These are phyloP conservation scores for Synodontis membranacea DNA, from an alignment of 2,113 vertebrate species.

Conservation along the genomic window DNA sequence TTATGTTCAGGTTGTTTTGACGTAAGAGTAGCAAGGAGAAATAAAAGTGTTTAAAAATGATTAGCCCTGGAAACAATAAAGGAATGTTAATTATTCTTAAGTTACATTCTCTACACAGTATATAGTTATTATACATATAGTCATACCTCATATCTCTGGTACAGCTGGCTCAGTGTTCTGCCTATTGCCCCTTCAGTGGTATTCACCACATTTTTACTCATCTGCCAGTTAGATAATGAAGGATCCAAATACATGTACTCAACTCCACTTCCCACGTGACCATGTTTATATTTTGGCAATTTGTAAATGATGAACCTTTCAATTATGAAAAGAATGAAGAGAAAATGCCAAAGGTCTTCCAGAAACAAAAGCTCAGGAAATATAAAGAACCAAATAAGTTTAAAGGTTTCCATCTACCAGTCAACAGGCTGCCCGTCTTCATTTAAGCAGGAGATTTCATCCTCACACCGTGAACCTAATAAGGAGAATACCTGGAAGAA, in stretches of 20 bases:
- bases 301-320: conserved; percentile 92
- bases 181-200: conserved; percentile 74
- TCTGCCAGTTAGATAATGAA: conserved; percentile 73
- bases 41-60: background rate
- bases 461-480: conserved; percentile 24
- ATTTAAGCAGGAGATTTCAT: conserved; percentile 82
- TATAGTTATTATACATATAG: background rate
- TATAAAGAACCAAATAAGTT: background rate
- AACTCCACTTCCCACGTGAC: conserved; percentile 73
- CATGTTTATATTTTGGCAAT: conserved; percentile 74
- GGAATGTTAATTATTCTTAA: no score
- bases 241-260: conserved; percentile 90
- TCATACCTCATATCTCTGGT: conserved; percentile 77
- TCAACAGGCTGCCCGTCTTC: conserved; percentile 85
- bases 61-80: background rate
- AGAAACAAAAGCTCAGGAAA: background rate
- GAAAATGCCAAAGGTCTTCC: conserved; percentile 8
- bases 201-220: conserved; percentile 77
- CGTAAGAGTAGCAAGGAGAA: background rate
- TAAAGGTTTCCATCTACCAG: conserved; percentile 79
- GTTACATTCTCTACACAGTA: background rate
- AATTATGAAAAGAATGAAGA: conserved; percentile 29
- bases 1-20: background rate
- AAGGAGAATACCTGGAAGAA: conserved; percentile 26
- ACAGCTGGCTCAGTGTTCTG: conserved; percentile 82